Percentiles rank a stretch among this genome's conserved stretches.
These are phyloP conservation scores for Scalopus aquaticus DNA, from an alignment of 2,113 vertebrate genomes.

Conservation along the genomic window DNA sequence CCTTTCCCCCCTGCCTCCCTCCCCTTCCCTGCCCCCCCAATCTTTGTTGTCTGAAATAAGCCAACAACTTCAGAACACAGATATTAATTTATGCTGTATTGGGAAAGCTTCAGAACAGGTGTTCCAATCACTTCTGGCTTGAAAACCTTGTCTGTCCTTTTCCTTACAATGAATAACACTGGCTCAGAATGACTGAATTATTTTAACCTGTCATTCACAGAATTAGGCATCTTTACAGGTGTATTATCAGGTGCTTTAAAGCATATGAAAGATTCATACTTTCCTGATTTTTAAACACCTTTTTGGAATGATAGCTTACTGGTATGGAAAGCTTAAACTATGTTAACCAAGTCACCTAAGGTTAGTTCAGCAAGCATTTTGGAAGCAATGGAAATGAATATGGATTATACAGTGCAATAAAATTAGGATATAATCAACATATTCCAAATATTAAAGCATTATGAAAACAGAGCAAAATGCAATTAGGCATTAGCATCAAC, in stretches of 20 bases:
- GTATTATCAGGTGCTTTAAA: neutral
- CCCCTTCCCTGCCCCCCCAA: neutral
- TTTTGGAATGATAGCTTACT: neutral
- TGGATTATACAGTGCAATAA: neutral
- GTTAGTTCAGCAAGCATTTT: slow-evolving; percentile 27
- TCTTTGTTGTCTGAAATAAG: slow-evolving; percentile 7
- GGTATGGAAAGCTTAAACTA: neutral
- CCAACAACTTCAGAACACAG: slow-evolving; percentile 45
- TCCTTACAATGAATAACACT: neutral
- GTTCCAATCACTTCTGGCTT: slow-evolving; percentile 23
- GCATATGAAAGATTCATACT: neutral
- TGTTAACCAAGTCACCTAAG: neutral
- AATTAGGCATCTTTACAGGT: neutral
- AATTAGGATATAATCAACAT: neutral
- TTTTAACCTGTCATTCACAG: neutral
- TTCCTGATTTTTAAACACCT: neutral
- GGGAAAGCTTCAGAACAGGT: neutral
- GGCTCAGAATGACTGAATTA: neutral
- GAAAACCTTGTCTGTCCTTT: neutral
- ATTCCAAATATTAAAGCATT: slow-evolving; percentile 3
- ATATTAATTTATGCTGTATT: slow-evolving; percentile 44
- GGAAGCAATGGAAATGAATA: neutral
- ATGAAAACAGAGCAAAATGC: slow-evolving; percentile 1
- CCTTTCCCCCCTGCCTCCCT: neutral
- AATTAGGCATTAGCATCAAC: neutral